Base-by-base conservation (phyloP, 2,797 vertebrate species). In the Novumbra hubbsi region DNA sequence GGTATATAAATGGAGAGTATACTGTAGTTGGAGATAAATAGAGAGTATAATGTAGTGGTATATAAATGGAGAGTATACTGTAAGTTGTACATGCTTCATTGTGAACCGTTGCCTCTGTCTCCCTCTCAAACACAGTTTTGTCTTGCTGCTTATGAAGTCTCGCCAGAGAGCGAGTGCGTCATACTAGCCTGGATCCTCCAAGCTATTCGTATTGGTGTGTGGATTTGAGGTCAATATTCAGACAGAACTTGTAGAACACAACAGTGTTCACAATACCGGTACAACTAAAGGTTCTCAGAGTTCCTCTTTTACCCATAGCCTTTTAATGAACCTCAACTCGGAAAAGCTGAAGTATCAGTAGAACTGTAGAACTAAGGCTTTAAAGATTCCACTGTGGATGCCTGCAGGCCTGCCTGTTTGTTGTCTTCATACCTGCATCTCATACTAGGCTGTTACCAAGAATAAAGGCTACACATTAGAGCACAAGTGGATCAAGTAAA, bases 91-190 rank as follows among this genome's bases (percentile, higher is more conserved):
- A n/a, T n/a, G n/a, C n/a, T n/a, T n/a, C n/a, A n/a, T n/a, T n/a
- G n/a, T n/a, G n/a, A n/a, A n/a, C n/a, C n/a, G n/a, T n/a, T 45
- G 41, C 17, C 49, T 50, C 19, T 52, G 50, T 30, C 76, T 52
- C 16, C 38, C 12, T 11, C 70, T 68, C 12, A 73, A 21, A 69
- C 65, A 6, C 24, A 30, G 27, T 63, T 63, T 30, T 63, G 60
- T 63, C 60, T 14, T 11, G 24, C 27, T 63, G 24, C 12, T 28
- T 7, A n/a, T n/a, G 19, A 64, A 16, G 62, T 15, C 28, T 8
- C 16, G 62, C 14, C 17, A 52, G 50, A 6, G 8, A 0, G 57
- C 1, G 24, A 28, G 28, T 30, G 62, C 16, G 12, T 30, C 62
- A 63, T 5, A 16, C 52, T 57, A 57, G 52, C 17, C 52, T n/a